Evolutionary conservation across 2,113 vertebrate genomes (phyloP).

Genomic region (Scopus umbretta): DNA sequence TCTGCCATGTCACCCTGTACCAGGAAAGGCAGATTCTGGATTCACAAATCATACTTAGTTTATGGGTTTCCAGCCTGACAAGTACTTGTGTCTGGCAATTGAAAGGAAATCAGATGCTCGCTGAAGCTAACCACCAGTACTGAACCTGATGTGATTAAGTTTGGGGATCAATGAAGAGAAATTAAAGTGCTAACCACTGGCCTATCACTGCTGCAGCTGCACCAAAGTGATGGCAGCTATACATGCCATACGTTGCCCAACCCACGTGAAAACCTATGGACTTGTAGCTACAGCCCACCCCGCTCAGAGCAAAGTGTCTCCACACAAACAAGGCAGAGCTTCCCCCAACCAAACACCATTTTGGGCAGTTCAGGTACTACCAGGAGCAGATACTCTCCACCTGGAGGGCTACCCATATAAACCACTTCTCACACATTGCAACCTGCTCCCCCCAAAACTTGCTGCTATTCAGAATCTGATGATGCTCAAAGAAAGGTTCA

Average conservation of each 20-base stretch:
- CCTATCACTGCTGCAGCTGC: neutral
- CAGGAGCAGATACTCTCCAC: neutral
- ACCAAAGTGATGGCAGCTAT: neutral
- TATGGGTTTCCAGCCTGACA: neutral
- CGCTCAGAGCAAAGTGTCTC: neutral
- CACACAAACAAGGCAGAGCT: neutral
- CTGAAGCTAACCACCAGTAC: neutral
- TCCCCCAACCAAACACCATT: neutral
- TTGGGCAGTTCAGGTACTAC: neutral
- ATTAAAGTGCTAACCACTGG: neutral
- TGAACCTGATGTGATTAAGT: neutral
- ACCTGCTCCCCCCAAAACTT: neutral
- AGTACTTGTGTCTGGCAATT: neutral
- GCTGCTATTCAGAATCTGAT: neutral
- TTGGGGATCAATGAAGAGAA: neutral
- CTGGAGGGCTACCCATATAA: neutral
- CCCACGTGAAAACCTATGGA: neutral
- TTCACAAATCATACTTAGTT: neutral
- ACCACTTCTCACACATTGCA: neutral
- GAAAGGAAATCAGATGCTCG: neutral
- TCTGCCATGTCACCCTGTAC: neutral
- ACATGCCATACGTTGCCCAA: neutral
- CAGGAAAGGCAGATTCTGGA: neutral
- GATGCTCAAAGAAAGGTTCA: neutral
- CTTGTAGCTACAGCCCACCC: neutral